Evolutionary conservation across 2,888 invertebrate species (phyloP).

Genomic region (Eupsilia transversa): DNA sequence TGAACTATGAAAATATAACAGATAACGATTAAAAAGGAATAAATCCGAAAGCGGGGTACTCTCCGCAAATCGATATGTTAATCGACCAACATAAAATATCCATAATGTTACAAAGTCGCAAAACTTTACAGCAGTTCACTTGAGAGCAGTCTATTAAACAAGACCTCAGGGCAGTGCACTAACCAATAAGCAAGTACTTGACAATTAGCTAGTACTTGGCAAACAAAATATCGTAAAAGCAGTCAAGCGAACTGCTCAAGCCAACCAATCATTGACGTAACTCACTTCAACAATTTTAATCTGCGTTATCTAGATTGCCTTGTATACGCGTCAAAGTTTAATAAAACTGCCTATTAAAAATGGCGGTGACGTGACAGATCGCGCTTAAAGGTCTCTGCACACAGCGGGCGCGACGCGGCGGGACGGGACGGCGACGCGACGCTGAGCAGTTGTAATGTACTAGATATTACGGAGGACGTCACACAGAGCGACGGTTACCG

Average conservation of each 20-base stretch:
- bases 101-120: conserved; percentile 13
- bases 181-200: conserved; percentile 52
- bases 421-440: no score
- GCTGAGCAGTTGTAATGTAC: no score
- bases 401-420: no score
- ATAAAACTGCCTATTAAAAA: conserved; percentile 35
- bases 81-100: not conserved
- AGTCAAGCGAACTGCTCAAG: conserved; percentile 37
- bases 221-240: conserved; percentile 60
- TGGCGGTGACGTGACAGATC: conserved; percentile 14
- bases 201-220: conserved; percentile 54
- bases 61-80: conserved; percentile 12
- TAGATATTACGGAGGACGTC: no score
- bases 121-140: conserved; percentile 19
- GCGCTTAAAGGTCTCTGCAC: no score
- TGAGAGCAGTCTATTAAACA: conserved; percentile 39
- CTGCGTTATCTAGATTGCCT: conserved; percentile 57
- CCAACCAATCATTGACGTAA: conserved; percentile 46
- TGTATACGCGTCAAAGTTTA: conserved; percentile 30
- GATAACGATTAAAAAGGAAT: conserved; percentile 6
- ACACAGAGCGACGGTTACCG: no score
- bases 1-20: not conserved
- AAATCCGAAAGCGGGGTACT: not conserved
- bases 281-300: conserved; percentile 51
- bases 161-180: conserved; percentile 37